Conservation (phyloP, 2,888 invertebrate species). For the Elysia crispata region DNA sequence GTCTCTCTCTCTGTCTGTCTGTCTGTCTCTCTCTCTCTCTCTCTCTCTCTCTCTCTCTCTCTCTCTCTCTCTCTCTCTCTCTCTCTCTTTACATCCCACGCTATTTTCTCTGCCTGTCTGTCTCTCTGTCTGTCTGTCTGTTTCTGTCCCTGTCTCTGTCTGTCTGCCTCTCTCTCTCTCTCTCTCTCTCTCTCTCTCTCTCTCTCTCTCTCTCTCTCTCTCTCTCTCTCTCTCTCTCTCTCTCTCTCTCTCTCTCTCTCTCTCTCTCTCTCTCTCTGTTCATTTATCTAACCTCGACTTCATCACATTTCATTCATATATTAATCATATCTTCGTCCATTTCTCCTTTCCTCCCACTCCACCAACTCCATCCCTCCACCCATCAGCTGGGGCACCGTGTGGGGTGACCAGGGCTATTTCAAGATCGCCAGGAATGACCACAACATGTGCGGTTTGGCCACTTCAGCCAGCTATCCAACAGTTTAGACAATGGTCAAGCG, state of each 20-base stretch:
- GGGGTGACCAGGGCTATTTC: constrained; percentile 59
- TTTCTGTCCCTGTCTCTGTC: too few species aligned
- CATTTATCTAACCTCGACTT: background rate
- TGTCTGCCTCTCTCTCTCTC: too few species aligned
- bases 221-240: too few species aligned
- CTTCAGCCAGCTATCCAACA: constrained; percentile 58
- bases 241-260: constrained; percentile 41
- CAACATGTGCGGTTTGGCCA: constrained; percentile 61
- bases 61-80: too few species aligned
- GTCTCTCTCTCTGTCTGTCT: too few species aligned
- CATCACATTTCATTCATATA: background rate
- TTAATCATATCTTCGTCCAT: background rate
- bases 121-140: too few species aligned
- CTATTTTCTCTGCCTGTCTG: too few species aligned
- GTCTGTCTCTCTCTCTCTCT: too few species aligned
- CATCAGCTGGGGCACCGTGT: constrained; percentile 56
- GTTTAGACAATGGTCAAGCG: constrained; percentile 46
- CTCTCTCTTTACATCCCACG: too few species aligned
- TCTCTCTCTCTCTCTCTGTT: constrained; percentile 34
- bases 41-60: too few species aligned
- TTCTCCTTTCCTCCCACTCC: background rate
- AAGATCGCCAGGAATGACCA: constrained; percentile 55
- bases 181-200: too few species aligned
- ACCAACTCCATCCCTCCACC: background rate
- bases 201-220: too few species aligned